Evolutionary conservation across 2,113 vertebrate species (phyloP).

Genomic region (Calidris pugnax): DNA sequence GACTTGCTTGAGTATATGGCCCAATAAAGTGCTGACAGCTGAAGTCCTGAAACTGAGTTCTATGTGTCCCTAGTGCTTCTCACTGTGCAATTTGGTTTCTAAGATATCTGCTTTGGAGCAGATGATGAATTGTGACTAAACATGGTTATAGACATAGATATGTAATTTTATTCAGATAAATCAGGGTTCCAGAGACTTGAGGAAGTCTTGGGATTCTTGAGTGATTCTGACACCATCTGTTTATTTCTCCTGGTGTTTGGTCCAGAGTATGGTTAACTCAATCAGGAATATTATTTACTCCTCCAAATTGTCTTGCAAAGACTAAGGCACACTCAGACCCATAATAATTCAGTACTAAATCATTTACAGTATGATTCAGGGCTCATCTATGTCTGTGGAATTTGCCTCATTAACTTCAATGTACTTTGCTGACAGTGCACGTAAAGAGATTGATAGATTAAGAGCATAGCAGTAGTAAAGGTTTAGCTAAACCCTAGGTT

Average conservation of each 20-base stretch:
- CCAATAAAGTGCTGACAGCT: not conserved
- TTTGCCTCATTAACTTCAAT: conserved; percentile 30
- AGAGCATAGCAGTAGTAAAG: not conserved
- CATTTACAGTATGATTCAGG: not conserved
- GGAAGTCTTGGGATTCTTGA: not conserved
- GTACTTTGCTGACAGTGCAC: not conserved
- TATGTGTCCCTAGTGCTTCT: not conserved
- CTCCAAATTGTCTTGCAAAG: not conserved
- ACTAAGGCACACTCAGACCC: not conserved
- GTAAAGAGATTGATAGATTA: not conserved
- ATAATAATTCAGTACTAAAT: not conserved
- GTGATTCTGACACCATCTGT: not conserved
- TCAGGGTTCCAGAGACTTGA: not conserved
- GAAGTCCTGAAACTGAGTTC: not conserved
- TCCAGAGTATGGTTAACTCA: not conserved
- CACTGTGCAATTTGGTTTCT: not conserved
- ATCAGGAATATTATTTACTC: conserved; percentile 13
- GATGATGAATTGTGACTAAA: not conserved
- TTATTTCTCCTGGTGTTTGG: not conserved
- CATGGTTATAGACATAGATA: not conserved
- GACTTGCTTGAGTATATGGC: not conserved
- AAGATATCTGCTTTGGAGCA: not conserved
- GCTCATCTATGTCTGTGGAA: not conserved
- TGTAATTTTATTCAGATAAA: not conserved
- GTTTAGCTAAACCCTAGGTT: not conserved